Evolutionary conservation across 2,888 invertebrate species (phyloP).

Genomic region (Orthosia incerta): DNA sequence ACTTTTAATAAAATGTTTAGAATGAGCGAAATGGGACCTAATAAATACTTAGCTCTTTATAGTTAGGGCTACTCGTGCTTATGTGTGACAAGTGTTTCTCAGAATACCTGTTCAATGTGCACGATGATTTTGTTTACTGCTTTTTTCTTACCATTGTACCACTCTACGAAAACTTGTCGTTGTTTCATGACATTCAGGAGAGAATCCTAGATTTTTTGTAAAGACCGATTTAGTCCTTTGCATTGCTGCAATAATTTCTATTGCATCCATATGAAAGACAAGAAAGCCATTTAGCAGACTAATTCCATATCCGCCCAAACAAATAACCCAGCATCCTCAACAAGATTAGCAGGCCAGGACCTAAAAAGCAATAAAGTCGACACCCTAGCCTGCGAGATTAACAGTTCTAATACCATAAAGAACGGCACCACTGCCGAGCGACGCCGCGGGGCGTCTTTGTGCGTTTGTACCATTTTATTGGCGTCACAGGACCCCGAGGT

Average conservation of each 20-base stretch:
- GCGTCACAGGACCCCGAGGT: slow-evolving; percentile 80
- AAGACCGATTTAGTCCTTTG: not conserved
- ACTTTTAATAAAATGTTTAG: slow-evolving; percentile 41
- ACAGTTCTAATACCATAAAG: slow-evolving; percentile 82
- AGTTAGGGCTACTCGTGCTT: not conserved
- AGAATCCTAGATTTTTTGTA: too few species aligned
- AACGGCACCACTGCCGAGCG: slow-evolving; percentile 64
- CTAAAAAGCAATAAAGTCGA: slow-evolving; percentile 81
- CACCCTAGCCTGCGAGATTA: slow-evolving; percentile 81
- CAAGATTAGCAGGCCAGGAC: slow-evolving; percentile 62
- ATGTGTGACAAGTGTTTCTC: not conserved
- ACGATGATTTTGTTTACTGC: not conserved
- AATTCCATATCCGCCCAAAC: not conserved
- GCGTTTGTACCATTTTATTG: slow-evolving; percentile 82
- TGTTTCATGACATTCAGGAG: too few species aligned
- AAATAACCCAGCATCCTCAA: slow-evolving; percentile 40
- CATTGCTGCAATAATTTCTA: too few species aligned
- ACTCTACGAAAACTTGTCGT: too few species aligned
- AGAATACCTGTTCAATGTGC: too few species aligned
- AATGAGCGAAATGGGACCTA: slow-evolving; percentile 5
- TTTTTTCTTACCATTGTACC: not conserved
- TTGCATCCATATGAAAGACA: not conserved
- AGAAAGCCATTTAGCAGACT: not conserved
- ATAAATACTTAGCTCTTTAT: slow-evolving; percentile 1
- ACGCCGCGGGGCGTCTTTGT: slow-evolving; percentile 77